These are phyloP conservation scores for Podotricha telesiphe DNA, from an alignment of 2,888 invertebrate species.

Conservation along the genomic window DNA sequence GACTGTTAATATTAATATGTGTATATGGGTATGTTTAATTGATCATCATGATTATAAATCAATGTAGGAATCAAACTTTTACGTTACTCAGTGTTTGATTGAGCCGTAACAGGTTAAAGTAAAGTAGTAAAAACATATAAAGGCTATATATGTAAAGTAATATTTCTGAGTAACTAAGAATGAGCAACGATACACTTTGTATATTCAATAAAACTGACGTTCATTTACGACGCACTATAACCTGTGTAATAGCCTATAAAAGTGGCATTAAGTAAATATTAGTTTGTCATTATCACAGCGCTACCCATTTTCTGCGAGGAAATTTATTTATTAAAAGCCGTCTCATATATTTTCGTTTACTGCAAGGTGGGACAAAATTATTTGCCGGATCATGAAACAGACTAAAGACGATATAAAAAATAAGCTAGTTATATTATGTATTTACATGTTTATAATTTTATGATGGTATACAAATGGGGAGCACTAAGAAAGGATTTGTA, in stretches of 20 bases:
- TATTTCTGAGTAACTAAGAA: constrained; percentile 30
- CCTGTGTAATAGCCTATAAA: constrained; percentile 48
- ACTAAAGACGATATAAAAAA: neutral
- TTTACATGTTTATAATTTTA: too few relatives aligned
- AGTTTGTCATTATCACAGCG: constrained; percentile 39
- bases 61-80: too few relatives aligned
- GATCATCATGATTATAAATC: neutral
- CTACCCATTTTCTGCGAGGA: constrained; percentile 37
- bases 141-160: constrained; percentile 11
- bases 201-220: constrained; percentile 46
- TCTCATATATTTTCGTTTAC: neutral
- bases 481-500: too few relatives aligned
- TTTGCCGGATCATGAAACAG: neutral
- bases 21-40: neutral
- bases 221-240: constrained; percentile 48
- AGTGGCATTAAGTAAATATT: constrained; percentile 46
- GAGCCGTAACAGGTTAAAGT: neutral
- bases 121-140: too few relatives aligned
- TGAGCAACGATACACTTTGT: constrained; percentile 34
- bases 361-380: neutral
- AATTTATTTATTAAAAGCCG: constrained; percentile 23
- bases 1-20: neutral
- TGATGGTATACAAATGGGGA: too few relatives aligned
- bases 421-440: too few relatives aligned
- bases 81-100: neutral